phyloP scores from a whole-genome alignment of 1,140 invertebrate species.

The Mizuhopecten yessoensis region DNA sequence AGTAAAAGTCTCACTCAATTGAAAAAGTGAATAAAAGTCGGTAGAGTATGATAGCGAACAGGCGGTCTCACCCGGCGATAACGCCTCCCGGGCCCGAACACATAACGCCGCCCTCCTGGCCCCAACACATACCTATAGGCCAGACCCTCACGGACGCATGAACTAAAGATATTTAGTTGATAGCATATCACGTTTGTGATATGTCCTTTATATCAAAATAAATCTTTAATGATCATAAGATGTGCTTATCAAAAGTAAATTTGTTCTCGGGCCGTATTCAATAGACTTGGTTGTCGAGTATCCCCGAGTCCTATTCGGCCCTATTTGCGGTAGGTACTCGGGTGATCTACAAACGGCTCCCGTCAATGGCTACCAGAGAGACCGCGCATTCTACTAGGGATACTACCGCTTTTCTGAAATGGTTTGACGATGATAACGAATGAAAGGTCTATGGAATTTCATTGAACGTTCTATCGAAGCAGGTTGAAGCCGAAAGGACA shows the following conservation, averaged over 20 bases:
- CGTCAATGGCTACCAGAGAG: background rate
- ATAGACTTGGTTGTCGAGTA: conserved; percentile 4
- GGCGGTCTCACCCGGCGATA: background rate
- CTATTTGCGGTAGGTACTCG: conserved; percentile 31
- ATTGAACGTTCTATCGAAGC: conserved; percentile 16
- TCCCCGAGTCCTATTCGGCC: background rate
- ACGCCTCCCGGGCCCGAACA: too few species aligned
- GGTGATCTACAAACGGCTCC: background rate
- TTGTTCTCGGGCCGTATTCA: background rate
- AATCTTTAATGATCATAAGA: conserved; percentile 35
- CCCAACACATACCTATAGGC: background rate
- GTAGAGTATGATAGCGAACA: background rate
- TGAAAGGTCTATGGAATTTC: conserved; percentile 9
- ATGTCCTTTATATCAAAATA: conserved; percentile 29
- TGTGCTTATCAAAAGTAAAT: conserved; percentile 39
- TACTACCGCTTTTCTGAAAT: background rate
- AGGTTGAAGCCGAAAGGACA: background rate
- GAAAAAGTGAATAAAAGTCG: conserved; percentile 31
- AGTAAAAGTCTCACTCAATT: conserved; percentile 34
- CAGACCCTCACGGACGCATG: background rate
- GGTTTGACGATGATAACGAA: conserved; percentile 9
- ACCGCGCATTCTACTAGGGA: background rate
- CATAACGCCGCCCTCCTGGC: background rate
- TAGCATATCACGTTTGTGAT: conserved; percentile 15
- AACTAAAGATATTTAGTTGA: background rate